Conservation (phyloP, 2,113 vertebrate genomes). For the Burhinus bistriatus region DNA sequence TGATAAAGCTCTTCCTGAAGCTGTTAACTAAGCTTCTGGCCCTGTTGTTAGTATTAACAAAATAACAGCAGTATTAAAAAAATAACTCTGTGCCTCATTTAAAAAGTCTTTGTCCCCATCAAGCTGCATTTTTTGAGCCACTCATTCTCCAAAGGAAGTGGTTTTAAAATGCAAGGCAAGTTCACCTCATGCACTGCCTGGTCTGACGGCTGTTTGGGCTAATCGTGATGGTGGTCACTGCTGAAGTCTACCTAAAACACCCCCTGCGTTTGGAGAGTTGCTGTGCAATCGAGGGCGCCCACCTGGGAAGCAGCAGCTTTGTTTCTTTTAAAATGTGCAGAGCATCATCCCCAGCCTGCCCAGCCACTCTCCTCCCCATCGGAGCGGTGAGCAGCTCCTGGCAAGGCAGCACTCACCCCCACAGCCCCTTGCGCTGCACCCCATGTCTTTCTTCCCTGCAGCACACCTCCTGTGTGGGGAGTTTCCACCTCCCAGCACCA, state of each 20-base stretch:
- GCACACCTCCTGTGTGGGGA: rapidly evolving
- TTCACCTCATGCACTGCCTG: neutral
- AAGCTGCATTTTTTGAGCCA: neutral
- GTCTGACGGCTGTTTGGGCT: neutral
- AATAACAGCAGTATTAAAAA: neutral
- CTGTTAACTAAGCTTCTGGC: neutral
- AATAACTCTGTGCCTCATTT: neutral
- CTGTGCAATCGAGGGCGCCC: neutral
- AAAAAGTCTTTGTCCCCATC: neutral
- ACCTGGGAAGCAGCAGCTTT: neutral
- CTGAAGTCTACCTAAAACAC: neutral
- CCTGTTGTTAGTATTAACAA: neutral
- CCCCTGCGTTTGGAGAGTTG: neutral
- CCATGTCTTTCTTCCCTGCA: neutral
- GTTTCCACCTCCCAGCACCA: neutral
- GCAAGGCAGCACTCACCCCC: neutral
- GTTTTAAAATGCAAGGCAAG: neutral
- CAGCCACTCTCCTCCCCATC: too few relatives aligned
- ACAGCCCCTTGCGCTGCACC: rapidly evolving
- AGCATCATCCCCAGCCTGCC: neutral
- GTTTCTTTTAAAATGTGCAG: neutral
- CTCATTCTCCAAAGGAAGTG: neutral
- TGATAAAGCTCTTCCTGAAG: neutral
- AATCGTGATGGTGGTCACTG: neutral
- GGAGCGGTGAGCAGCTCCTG: neutral